Evolutionary conservation across 2,888 invertebrate species (phyloP).

Genomic region (Nomada goodeniana): DNA sequence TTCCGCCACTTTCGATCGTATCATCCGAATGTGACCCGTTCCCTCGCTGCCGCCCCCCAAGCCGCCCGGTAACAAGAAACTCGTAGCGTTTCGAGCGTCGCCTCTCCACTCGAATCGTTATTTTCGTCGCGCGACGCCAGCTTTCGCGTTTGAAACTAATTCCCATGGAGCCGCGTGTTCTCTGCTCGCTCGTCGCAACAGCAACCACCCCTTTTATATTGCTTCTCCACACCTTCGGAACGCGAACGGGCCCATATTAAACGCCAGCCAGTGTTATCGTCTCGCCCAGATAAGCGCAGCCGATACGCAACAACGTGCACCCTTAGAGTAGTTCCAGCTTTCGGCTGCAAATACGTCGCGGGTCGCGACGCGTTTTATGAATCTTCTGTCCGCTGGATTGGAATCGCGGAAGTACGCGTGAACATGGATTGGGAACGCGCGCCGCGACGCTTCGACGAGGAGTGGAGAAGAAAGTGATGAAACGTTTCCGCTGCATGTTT

Average conservation of each 20-base stretch:
- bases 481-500: constrained; percentile 34
- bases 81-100: constrained; percentile 7
- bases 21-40: neutral
- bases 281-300: constrained; percentile 6
- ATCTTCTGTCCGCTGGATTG: constrained; percentile 24
- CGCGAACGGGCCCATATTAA: neutral
- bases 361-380: constrained; percentile 29
- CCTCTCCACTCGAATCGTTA: constrained; percentile 30
- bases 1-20: constrained; percentile 26
- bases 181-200: neutral
- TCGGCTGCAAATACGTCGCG: constrained; percentile 38
- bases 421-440: constrained; percentile 7
- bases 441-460: constrained; percentile 9
- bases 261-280: constrained; percentile 6
- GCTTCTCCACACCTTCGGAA: neutral
- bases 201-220: constrained; percentile 1
- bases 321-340: neutral
- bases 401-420: constrained; percentile 4
- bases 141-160: constrained; percentile 34
- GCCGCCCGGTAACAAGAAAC: constrained; percentile 25
- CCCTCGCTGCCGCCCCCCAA: neutral
- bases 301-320: neutral
- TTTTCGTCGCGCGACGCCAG: constrained; percentile 25
- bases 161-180: constrained; percentile 20
- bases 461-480: constrained; percentile 30